Evolutionary conservation across 2,888 invertebrate genomes (phyloP), one percentile per base, ranked within the genome.

Genomic region (Pyrrhosoma nymphula): DNA sequence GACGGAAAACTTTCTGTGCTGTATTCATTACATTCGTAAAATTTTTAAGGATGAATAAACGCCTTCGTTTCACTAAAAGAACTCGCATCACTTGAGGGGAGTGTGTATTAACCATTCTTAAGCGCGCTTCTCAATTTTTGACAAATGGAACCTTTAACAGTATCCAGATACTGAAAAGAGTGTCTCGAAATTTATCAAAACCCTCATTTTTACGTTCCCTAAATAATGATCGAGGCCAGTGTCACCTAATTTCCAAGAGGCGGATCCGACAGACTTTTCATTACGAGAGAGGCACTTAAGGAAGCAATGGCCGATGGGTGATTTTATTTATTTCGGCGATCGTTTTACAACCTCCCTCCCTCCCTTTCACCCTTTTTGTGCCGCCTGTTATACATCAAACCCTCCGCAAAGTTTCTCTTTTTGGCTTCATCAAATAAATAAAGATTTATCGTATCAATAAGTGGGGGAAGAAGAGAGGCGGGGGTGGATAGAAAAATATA

Each of bases 391-490:
- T 82, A 82, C n/a, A 82, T 35, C 82, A 35, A 82, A 23, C 82
- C 47, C 20, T n/a, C 47, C 89, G 26, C 89, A 20, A 56, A 47
- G 89, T 55, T 55, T 89, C 56, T 89, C 89, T 89, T 56, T 89
- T 89, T 56, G 56, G 56, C 56, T 56, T 89, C 89, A 89, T 55
- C 89, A 89, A 89, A 75, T 93, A 93, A 93, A 93, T 93, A 63
- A 93, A 75, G 75, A 93, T 93, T 93, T 75, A 93, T 93, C 93
- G 69, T 69, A 93, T 93, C 93, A 93, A 93, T 93, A 93, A 93
- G 93, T 69, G 69, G 47, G 69, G n/a, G 26, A 26, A n/a, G 26
- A 93, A 75, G 47, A 1, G 47, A 12, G 60, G 16, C 8, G 16
- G 60, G 60, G 60, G 16, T 3, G 60, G 60, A 12, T 16, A 12